Percentiles rank a stretch among this genome's conserved stretches.
These are phyloP conservation scores for Bombus vancouverensis DNA, from an alignment of 1,140 invertebrate genomes.

Conservation along the genomic window DNA sequence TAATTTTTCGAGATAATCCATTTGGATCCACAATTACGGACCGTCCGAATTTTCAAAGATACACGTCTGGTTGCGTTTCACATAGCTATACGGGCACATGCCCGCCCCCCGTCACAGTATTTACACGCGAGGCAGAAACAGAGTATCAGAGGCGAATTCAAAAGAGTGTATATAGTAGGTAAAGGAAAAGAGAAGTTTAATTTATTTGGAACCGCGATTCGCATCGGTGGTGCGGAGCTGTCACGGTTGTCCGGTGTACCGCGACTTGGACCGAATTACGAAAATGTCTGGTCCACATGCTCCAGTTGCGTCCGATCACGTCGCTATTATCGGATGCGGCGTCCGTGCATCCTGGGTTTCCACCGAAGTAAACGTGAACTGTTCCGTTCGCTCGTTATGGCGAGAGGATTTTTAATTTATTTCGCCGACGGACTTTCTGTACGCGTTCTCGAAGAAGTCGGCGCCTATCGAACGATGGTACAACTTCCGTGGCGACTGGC, in stretches of 20 bases:
- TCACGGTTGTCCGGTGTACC: conserved; percentile 11
- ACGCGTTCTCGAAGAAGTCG: background rate
- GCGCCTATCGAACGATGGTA: background rate
- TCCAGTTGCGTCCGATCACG: conserved; percentile 7
- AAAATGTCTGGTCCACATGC: conserved; percentile 19
- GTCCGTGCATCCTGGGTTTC: background rate
- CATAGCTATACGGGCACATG: background rate
- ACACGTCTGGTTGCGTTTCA: background rate
- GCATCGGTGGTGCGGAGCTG: background rate
- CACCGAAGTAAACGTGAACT: background rate
- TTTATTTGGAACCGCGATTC: conserved; percentile 23
- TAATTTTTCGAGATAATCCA: background rate
- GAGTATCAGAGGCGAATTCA: background rate
- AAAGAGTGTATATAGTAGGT: background rate
- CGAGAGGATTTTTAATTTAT: conserved; percentile 21
- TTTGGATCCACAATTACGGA: background rate
- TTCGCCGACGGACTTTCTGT: background rate
- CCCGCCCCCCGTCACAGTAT: too few species aligned
- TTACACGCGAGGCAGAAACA: background rate
- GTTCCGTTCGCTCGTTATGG: background rate
- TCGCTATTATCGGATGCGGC: conserved; percentile 1
- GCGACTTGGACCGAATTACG: conserved; percentile 9
- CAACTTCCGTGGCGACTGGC: background rate
- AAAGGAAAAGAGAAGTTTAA: conserved; percentile 8
- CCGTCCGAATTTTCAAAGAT: background rate